Conservation (phyloP, 2,113 vertebrate species). For the Hyperoodon ampullatus region DNA sequence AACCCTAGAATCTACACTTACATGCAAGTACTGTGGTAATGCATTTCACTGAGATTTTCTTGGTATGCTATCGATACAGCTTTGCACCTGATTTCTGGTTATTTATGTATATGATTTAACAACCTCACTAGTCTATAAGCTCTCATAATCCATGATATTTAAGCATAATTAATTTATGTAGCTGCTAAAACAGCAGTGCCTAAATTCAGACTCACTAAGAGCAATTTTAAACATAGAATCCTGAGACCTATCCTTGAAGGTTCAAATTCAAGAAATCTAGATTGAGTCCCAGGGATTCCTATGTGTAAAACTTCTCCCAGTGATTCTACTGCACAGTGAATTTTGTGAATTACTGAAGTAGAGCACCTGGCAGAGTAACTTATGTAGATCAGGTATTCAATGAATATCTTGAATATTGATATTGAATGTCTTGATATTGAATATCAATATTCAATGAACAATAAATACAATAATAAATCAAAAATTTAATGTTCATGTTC, state of each 20-base stretch:
- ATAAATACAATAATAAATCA: neutral
- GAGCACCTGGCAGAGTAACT: neutral
- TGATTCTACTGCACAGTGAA: neutral
- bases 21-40: neutral
- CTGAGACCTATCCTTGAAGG: neutral
- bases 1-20: neutral
- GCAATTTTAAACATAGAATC: neutral
- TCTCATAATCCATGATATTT: neutral
- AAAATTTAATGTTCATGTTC: neutral
- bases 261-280: slow-evolving; percentile 7
- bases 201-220: neutral
- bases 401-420: neutral
- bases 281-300: neutral
- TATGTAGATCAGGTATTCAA: neutral
- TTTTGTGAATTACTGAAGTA: neutral
- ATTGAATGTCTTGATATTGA: too few relatives aligned
- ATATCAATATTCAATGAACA: neutral
- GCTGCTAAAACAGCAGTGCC: neutral
- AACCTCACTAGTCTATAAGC: neutral
- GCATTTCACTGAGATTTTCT: neutral
- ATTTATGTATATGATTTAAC: neutral
- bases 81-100: slow-evolving; percentile 14
- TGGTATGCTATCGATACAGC: neutral
- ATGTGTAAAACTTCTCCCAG: neutral
- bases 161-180: neutral